Evolutionary conservation across 1,140 invertebrate species (phyloP).

Genomic region (Polyergus mexicanus): DNA sequence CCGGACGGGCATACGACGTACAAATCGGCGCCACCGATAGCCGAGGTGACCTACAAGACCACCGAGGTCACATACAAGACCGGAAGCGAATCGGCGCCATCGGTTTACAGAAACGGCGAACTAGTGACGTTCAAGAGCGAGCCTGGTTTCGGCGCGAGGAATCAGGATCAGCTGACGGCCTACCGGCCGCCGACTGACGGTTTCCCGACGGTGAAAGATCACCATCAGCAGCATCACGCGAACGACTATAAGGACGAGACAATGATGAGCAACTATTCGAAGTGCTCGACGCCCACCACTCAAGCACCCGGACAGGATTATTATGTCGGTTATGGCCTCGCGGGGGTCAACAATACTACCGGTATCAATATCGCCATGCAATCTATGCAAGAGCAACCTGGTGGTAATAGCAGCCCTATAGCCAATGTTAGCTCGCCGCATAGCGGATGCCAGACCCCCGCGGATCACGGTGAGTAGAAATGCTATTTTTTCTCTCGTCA

Average conservation of each 20-base stretch:
- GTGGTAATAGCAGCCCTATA: conserved; percentile 72
- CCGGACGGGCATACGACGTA: conserved; percentile 78
- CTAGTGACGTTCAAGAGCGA: conserved; percentile 84
- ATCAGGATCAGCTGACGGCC: conserved; percentile 70
- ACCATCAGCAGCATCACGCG: conserved; percentile 73
- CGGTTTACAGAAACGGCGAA: conserved; percentile 83
- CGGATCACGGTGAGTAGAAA: conserved; percentile 80
- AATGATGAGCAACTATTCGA: conserved; percentile 73
- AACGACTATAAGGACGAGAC: conserved; percentile 81
- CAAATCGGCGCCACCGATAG: conserved; percentile 82
- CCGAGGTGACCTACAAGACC: conserved; percentile 85
- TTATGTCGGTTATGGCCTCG: conserved; percentile 81
- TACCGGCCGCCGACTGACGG: conserved; percentile 72
- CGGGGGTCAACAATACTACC: conserved; percentile 73
- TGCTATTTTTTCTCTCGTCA: no score
- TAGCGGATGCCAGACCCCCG: conserved; percentile 79
- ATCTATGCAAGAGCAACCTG: conserved; percentile 76
- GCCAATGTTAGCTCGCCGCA: conserved; percentile 78
- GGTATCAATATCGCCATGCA: conserved; percentile 78
- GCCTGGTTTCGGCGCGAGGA: conserved; percentile 73
- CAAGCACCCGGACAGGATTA: conserved; percentile 80
- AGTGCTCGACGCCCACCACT: conserved; percentile 66
- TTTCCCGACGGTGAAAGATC: conserved; percentile 78
- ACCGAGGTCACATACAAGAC: conserved; percentile 86
- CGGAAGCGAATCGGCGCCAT: conserved; percentile 69